phyloP scores from a whole-genome alignment of 2,797 vertebrate genomes.

The Anguilla obscura region DNA sequence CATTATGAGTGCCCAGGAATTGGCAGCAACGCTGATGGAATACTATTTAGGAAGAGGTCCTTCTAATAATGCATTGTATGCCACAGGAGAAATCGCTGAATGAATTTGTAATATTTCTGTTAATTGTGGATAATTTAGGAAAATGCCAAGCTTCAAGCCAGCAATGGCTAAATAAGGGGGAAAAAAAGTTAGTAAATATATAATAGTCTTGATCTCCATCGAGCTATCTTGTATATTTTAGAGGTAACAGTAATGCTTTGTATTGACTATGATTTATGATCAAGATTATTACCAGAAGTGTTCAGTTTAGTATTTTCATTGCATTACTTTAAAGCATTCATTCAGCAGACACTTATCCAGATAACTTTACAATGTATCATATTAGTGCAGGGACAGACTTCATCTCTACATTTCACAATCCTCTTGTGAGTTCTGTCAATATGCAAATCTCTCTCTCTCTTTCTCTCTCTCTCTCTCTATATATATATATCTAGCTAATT shows the following conservation, averaged over 20 bases:
- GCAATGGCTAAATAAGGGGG: too few relatives aligned
- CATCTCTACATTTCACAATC: background rate
- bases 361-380: background rate
- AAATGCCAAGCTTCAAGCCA: background rate
- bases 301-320: background rate
- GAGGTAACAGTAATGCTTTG: background rate
- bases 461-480: background rate
- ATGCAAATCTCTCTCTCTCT: background rate
- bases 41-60: constrained; percentile 23
- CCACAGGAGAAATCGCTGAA: background rate
- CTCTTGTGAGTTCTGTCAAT: background rate
- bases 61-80: background rate
- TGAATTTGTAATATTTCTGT: background rate
- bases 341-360: background rate
- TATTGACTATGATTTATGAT: background rate
- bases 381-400: too few relatives aligned
- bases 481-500: too few relatives aligned
- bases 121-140: background rate
- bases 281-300: background rate
- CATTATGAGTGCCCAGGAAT: constrained; percentile 51
- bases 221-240: background rate
- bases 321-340: background rate
- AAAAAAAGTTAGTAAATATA: background rate
- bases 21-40: constrained; percentile 41
- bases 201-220: background rate